These are phyloP conservation scores for Shinisaurus crocodilurus DNA, from an alignment of 2,113 vertebrate species.

Conservation along the genomic window DNA sequence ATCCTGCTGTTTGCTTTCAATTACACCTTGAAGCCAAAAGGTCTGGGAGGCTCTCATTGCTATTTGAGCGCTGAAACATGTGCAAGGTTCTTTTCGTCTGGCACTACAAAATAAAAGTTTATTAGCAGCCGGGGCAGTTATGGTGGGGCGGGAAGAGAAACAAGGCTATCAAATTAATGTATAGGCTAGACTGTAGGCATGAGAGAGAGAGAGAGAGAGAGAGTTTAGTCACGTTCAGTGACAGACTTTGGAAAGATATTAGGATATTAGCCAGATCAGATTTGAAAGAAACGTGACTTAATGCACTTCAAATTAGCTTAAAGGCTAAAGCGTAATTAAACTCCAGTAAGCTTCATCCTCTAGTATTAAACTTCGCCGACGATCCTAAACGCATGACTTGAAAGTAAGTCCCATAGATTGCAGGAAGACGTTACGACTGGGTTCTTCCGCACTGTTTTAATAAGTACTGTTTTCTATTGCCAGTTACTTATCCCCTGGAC, in stretches of 20 bases:
- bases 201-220: not conserved
- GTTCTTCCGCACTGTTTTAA: not conserved
- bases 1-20: conserved; percentile 30
- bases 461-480: not conserved
- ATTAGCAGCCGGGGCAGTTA: not conserved
- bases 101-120: conserved; percentile 13
- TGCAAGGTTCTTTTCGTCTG: conserved; percentile 17
- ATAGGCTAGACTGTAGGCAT: not conserved
- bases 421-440: not conserved
- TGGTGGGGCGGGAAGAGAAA: not conserved
- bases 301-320: conserved; percentile 42
- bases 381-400: conserved; percentile 3
- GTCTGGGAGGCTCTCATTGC: not conserved
- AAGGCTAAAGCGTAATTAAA: conserved; percentile 60
- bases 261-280: conserved; percentile 30
- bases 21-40: conserved; percentile 21
- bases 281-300: conserved; percentile 40
- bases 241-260: conserved; percentile 14
- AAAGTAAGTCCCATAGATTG: not conserved
- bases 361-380: conserved; percentile 10
- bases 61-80: not conserved
- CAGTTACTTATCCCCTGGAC: conserved; percentile 7
- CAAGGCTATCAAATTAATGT: not conserved
- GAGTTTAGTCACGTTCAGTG: conserved; percentile 32
- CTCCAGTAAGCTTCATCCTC: conserved; percentile 32